Evolutionary conservation across 2,113 vertebrate genomes (phyloP).

Genomic region (Pomatorhinus ruficollis): DNA sequence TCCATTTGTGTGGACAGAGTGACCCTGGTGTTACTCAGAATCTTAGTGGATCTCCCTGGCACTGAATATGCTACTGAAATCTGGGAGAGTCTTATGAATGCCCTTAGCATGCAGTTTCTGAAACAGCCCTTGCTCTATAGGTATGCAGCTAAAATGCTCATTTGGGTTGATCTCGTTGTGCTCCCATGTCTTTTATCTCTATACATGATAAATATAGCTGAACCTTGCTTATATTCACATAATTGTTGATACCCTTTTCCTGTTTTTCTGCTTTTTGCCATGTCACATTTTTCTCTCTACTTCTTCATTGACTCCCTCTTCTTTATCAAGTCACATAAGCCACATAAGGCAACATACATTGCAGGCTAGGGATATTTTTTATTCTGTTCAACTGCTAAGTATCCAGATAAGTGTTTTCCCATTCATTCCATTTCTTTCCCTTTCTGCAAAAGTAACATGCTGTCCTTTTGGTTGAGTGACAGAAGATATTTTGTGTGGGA

Average conservation of each 20-base stretch:
- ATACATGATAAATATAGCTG: neutral
- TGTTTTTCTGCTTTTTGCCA: neutral
- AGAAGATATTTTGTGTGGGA: neutral
- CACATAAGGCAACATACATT: neutral
- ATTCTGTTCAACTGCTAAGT: neutral
- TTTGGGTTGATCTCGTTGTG: neutral
- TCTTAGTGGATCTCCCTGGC: neutral
- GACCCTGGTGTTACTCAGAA: neutral
- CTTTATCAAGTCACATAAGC: neutral
- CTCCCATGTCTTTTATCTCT: neutral
- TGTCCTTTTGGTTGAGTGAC: neutral
- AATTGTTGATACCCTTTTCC: neutral
- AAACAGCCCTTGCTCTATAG: neutral
- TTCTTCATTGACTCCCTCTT: neutral
- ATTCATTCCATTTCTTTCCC: neutral
- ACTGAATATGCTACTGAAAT: neutral
- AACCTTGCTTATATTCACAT: neutral
- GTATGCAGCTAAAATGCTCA: neutral
- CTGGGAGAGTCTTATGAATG: accelerated
- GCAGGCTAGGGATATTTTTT: neutral
- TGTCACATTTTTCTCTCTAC: neutral
- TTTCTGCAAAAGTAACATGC: neutral
- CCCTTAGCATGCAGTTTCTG: neutral
- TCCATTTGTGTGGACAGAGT: neutral
- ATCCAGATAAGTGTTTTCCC: neutral